These are phyloP conservation scores for Phymorhynchus buccinoides DNA, from an alignment of 1,140 invertebrate species.

Conservation along the genomic window DNA sequence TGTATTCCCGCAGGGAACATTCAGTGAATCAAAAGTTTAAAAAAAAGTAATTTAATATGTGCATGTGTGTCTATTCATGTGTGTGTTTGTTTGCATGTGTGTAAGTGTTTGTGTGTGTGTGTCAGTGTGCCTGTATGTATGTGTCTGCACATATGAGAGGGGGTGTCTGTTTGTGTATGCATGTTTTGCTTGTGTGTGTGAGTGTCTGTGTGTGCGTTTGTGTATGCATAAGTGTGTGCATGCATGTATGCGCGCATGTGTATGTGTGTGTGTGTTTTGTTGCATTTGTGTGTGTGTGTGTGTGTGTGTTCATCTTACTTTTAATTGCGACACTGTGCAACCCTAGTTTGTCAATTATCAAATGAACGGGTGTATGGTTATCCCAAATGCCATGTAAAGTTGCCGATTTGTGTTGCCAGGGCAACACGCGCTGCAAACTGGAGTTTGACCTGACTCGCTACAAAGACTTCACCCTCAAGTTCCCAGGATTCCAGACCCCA, in stretches of 20 bases:
- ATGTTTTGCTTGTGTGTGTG: too few species aligned
- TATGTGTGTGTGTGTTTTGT: too few species aligned
- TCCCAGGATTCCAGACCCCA: constrained; percentile 66
- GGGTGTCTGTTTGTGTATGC: too few species aligned
- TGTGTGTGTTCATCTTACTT: not conserved
- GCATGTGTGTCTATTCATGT: not conserved
- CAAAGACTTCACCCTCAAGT: constrained; percentile 70
- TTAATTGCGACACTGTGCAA: too few species aligned
- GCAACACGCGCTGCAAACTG: constrained; percentile 64
- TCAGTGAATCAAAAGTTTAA: not conserved
- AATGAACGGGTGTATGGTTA: too few species aligned
- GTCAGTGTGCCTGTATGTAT: not conserved
- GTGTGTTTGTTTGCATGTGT: not conserved
- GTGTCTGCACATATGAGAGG: not conserved
- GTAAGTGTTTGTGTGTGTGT: not conserved
- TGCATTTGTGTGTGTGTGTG: too few species aligned
- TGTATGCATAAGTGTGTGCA: too few species aligned
- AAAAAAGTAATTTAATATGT: not conserved
- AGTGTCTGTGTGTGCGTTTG: too few species aligned
- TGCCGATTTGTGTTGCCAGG: constrained; percentile 48
- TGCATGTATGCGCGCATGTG: too few species aligned
- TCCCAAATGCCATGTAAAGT: not conserved
- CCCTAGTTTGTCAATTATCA: too few species aligned
- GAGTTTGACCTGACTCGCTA: constrained; percentile 71
- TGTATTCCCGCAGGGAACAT: too few species aligned